Base-by-base conservation (phyloP, 1,140 invertebrate genomes). In the Zaprionus tsacasi region DNA sequence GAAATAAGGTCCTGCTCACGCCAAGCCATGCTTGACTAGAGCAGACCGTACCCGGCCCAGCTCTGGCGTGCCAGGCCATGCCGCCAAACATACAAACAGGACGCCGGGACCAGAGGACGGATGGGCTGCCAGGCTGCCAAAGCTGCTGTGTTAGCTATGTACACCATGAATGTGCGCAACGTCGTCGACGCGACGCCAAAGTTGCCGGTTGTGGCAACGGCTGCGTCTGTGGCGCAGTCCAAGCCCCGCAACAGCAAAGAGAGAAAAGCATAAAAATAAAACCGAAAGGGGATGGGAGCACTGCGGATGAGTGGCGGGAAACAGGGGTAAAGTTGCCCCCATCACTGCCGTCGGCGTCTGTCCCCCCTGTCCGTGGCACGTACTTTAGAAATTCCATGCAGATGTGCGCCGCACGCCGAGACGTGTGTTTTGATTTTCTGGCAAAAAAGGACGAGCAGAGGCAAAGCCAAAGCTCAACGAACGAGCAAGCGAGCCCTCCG, bases 371-470 rank as follows among this genome's bases (percentile, higher is more conserved):
- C 75, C 81, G 48, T 85, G 86, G 85, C 86, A 89, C 85, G 85
- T 89, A 90, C 85, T 90, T 89, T 90, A 85, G 85, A 89, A 90
- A 88, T 88, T 88, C 83, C 81, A 88, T 88, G 85, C 85, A 88
- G 85, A 89, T 88, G 85, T 89, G 85, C 85, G 85, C 85, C 85
- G 75, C 85, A 88, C 85, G 85, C 85, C 85, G 85, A 89, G 85
- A 89, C 86, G 85, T 89, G 85, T 89, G 85, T 89, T 89, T 89
- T 89, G 85, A 89, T 89, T 89, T 89, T 89, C 86, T 79, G 75
- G 81, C 70, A 72, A 87, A 77, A 73, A 85, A 81, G 40, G 58
- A 79, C 43, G 48, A 66, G 40, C 15, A 35, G 12, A n/a, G 40
- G 7, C 15, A 59, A 77, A 80, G 75, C 69, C 74, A 80, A 79